Percentiles rank a stretch among this genome's conserved stretches.
Conservation (phyloP, 2,888 invertebrate species). For the Drosophila meridionalis region DNA sequence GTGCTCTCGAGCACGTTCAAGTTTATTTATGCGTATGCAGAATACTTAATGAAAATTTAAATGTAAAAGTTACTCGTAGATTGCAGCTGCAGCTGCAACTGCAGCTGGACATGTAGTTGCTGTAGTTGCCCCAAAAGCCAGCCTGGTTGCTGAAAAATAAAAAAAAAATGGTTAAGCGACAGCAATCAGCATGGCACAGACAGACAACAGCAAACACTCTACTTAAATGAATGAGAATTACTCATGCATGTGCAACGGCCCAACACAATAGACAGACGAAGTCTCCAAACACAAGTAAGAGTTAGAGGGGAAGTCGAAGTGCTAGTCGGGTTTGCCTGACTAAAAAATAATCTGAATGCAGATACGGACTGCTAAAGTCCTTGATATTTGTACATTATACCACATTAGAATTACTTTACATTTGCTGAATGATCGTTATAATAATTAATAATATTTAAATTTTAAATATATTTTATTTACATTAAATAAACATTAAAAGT, state of each 20-base stretch:
- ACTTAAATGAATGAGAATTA: slow-evolving; percentile 61
- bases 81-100: slow-evolving; percentile 36
- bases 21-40: slow-evolving; percentile 83
- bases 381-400: no score
- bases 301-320: no score
- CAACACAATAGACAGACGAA: background rate
- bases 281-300: no score
- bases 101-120: slow-evolving; percentile 31
- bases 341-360: no score
- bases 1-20: slow-evolving; percentile 79
- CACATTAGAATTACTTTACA: no score
- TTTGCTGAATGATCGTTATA: no score
- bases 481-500: no score
- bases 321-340: no score
- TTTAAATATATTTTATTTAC: no score
- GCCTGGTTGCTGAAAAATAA: slow-evolving; percentile 7
- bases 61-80: slow-evolving; percentile 79
- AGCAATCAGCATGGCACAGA: slow-evolving; percentile 37
- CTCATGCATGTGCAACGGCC: slow-evolving; percentile 31
- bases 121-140: background rate
- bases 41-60: slow-evolving; percentile 83
- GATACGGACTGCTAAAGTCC: no score
- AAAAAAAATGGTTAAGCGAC: slow-evolving; percentile 24
- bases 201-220: slow-evolving; percentile 17
- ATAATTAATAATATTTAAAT: no score